Evolutionary conservation across 2,888 invertebrate species (phyloP), one percentile per base, ranked within the genome.

Genomic region (Celastrina argiolus): DNA sequence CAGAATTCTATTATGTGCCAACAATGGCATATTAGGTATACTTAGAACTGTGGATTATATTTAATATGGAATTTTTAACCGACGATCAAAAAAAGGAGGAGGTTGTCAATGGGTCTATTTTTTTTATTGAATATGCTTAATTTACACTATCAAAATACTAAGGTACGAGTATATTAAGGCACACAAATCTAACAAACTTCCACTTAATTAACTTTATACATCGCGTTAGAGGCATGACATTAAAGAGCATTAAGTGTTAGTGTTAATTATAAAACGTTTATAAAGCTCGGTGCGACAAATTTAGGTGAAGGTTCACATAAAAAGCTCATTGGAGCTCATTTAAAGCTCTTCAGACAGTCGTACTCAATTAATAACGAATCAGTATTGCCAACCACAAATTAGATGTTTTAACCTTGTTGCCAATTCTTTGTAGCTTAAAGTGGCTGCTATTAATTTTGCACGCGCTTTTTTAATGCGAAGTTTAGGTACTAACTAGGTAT

Each of bases 271-370:
- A 63, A 65, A 66, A 59, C 63, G 39, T 65, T 65, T 66, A 66
- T n/a, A 63, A 67, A 61, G 12, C 59, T 58, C 58, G 6, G n/a
- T 26, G 34, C 51, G 56, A 56, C 56, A 61, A 36, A 61, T 66
- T 72, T 68, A 76, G 77, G 74, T 77, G 77, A 81, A 78, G 80
- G 79, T 68, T 71, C 70, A 69, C 72, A 76, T 73, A 74, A 74
- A 74, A 74, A 71, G 72, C 39, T 65, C 69, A 69, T 72, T 71
- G 69, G 67, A 67, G 64, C 71, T 76, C 72, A 79, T 79, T 78
- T 78, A 70, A 72, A 72, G 74, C 59, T 61, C 65, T 42, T 73
- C 69, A 70, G 66, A 67, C 63, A 69, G 73, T 76, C 75, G 71
- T 71, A 71, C 73, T 69, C 71, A 78, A 79, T 78, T 75, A 74